phyloP scores from a whole-genome alignment of 2,113 vertebrate genomes.

The Columba janthina region DNA sequence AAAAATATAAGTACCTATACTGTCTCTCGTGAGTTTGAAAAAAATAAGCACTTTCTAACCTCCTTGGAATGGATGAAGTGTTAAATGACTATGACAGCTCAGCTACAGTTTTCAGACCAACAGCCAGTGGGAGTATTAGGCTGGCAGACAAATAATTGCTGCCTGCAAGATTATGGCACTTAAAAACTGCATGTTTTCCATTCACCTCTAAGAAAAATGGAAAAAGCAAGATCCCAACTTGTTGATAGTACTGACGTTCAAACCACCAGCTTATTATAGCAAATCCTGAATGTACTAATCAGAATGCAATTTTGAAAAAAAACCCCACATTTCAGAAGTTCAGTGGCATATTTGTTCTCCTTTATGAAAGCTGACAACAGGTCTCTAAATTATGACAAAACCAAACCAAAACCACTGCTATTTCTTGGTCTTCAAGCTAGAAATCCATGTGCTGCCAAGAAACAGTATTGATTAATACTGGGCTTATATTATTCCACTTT shows the following conservation, averaged over 20 bases:
- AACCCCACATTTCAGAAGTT: neutral
- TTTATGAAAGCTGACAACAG: neutral
- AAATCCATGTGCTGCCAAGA: neutral
- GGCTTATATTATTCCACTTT: neutral
- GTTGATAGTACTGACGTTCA: neutral
- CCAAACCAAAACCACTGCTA: neutral
- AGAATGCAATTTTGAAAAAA: neutral
- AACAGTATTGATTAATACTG: neutral
- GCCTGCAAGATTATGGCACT: neutral
- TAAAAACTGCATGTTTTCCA: neutral
- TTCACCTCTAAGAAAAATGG: neutral
- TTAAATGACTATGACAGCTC: slow-evolving; percentile 2
- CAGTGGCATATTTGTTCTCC: neutral
- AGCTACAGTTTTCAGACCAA: neutral
- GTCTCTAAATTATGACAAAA: neutral
- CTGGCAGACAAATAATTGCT: neutral
- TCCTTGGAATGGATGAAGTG: neutral
- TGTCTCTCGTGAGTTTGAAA: neutral
- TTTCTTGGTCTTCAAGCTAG: neutral
- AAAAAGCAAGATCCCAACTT: neutral
- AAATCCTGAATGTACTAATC: neutral
- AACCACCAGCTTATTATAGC: neutral
- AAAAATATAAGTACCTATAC: neutral
- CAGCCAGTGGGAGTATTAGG: neutral
- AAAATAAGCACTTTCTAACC: neutral